Conservation (phyloP, 2,888 invertebrate genomes). For the Apocheima hispidaria region DNA sequence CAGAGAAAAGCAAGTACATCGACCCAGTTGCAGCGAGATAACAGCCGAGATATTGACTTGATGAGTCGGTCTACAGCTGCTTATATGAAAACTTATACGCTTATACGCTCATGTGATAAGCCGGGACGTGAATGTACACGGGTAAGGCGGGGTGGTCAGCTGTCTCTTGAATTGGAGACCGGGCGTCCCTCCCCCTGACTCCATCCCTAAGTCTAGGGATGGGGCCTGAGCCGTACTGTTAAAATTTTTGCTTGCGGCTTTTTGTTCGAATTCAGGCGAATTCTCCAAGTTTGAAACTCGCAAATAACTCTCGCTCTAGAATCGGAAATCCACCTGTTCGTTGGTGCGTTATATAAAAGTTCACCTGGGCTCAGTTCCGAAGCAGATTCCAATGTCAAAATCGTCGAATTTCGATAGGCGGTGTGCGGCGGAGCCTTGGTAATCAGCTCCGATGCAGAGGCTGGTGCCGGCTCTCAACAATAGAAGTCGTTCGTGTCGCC, state of each 20-base stretch:
- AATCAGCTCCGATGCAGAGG: constrained; percentile 3
- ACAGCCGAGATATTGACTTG: constrained; percentile 64
- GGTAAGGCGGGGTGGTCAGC: constrained; percentile 39
- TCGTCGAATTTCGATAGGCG: constrained; percentile 2
- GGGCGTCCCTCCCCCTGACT: constrained; percentile 31
- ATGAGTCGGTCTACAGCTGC: constrained; percentile 52
- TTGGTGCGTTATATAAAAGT: constrained; percentile 25
- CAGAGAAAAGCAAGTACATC: constrained; percentile 63
- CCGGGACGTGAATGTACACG: constrained; percentile 36
- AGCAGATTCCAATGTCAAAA: constrained; percentile 23
- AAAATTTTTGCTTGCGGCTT: constrained; percentile 36
- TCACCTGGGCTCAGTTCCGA: constrained; percentile 14
- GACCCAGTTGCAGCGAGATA: constrained; percentile 67
- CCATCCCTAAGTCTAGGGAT: no score
- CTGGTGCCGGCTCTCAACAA: constrained; percentile 10
- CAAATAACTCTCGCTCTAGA: constrained; percentile 31
- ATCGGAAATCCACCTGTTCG: constrained; percentile 29
- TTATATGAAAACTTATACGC: constrained; percentile 21
- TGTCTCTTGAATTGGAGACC: constrained; percentile 42
- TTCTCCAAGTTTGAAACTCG: constrained; percentile 31
- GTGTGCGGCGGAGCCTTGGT: constrained; percentile 12
- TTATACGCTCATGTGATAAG: constrained; percentile 37
- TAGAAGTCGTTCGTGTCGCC: no score
- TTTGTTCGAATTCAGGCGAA: constrained; percentile 20
- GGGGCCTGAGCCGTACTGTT: constrained; percentile 36